A percentile compares a stretch with the other conserved stretches of the same genome.
Evolutionary conservation across 2,113 vertebrate genomes (phyloP).

Genomic region (Pelobates fuscus): DNA sequence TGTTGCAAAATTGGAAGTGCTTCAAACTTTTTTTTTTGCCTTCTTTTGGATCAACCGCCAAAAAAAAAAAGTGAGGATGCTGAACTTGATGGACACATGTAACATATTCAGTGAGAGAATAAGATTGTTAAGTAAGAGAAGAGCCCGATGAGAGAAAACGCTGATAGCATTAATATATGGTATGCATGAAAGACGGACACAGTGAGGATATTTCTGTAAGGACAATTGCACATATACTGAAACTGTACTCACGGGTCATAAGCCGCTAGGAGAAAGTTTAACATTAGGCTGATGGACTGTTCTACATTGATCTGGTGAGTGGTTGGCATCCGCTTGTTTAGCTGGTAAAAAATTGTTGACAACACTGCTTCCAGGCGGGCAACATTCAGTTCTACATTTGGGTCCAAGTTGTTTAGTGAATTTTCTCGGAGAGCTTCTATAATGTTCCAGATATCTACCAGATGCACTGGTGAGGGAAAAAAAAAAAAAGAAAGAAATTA

Average conservation of each 20-base stretch:
- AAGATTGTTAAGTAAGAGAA: too few relatives aligned
- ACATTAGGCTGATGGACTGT: slow-evolving; percentile 89
- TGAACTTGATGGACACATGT: too few relatives aligned
- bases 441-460: slow-evolving; percentile 98
- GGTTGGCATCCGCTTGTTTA: slow-evolving; percentile 96
- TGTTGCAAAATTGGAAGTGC: too few relatives aligned
- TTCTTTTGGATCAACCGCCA: too few relatives aligned
- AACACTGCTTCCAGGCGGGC: slow-evolving; percentile 90
- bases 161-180: too few relatives aligned
- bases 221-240: background rate
- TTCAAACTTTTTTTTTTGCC: too few relatives aligned
- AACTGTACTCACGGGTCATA: slow-evolving; percentile 86
- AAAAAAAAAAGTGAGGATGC: too few relatives aligned
- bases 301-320: slow-evolving; percentile 96
- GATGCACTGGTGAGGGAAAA: slow-evolving; percentile 79
- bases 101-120: too few relatives aligned
- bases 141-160: too few relatives aligned
- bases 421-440: slow-evolving; percentile 95
- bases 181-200: too few relatives aligned
- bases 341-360: slow-evolving; percentile 94
- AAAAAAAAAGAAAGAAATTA: slow-evolving; percentile 44
- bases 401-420: slow-evolving; percentile 88
- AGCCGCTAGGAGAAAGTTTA: slow-evolving; percentile 94
- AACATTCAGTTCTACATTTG: slow-evolving; percentile 84
- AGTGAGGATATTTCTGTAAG: background rate